Base-by-base conservation (phyloP, 2,888 invertebrate species). In the Alsophila aescularia region DNA sequence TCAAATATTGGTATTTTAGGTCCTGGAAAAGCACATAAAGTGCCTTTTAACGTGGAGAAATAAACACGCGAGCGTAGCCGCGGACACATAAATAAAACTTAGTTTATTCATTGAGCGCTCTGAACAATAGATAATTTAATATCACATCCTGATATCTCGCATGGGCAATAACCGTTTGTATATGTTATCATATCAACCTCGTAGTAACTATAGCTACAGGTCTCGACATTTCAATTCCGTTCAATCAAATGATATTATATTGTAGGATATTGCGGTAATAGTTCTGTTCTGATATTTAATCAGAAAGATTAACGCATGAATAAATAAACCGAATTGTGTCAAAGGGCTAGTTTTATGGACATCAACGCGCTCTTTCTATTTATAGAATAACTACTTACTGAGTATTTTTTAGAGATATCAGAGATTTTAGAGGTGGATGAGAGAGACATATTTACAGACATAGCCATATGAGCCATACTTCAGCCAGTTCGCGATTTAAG, bases 111-210 rank as follows among this genome's bases (percentile, higher is more conserved):
- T 27, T 18, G 13, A 37, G 27, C 58, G 13, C 21, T 41, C 12
- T 12, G 13, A 41, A 32, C 5, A 7, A 24, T 5, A 24, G 59
- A 70, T 65, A 61, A 72, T 64, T 47, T 61, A 62, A 70, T 67
- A 72, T 67, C 62, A 66, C 64, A 70, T 64, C 45, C 57, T 42
- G 55, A 58, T 58, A 52, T 56, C 34, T 57, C 42, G 36, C 37
- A 53, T 51, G 44, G 58, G 54, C 50, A 57, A 66, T 69, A 68
- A 62, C 51, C 36, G 36, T 43, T 40, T 34, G 31, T 58, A 47
- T 32, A 47, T 32, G n/a, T n/a, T n/a, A n/a, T n/a, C n/a, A n/a
- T n/a, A n/a, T n/a, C n/a, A n/a, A n/a, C n/a, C n/a, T n/a, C n/a
- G n/a, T n/a, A n/a, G n/a, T n/a, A n/a, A n/a, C n/a, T 52, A 45